A percentile compares a stretch with the other conserved stretches of the same genome.
Evolutionary conservation across 2,113 vertebrate genomes (phyloP).

Genomic region (Colinus virginianus): DNA sequence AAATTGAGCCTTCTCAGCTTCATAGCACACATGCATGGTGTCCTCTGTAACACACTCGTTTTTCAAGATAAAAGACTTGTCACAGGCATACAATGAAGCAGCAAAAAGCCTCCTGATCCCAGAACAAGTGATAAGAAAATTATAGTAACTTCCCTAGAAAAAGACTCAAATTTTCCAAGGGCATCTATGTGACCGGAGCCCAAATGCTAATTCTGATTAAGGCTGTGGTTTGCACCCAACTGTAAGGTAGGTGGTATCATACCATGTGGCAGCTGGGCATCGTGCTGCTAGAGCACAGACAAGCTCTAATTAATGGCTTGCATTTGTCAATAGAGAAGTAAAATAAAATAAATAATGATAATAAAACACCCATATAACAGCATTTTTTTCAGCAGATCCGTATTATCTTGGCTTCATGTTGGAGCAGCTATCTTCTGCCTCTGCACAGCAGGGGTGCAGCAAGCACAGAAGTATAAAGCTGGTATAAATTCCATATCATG

Average conservation of each 20-base stretch:
- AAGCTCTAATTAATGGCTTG: background rate
- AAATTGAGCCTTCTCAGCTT: background rate
- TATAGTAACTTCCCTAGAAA: background rate
- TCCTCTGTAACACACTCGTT: background rate
- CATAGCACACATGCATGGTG: background rate
- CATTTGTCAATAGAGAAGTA: slow-evolving; percentile 21
- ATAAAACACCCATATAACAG: background rate
- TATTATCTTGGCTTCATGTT: background rate
- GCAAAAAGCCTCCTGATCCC: background rate
- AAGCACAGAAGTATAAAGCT: slow-evolving; percentile 61
- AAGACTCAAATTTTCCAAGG: background rate
- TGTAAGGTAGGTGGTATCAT: background rate
- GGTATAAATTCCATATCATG: slow-evolving; percentile 66
- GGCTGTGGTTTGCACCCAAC: slow-evolving; percentile 36
- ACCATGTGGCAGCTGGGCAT: background rate
- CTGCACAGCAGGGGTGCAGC: slow-evolving; percentile 52
- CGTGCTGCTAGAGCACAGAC: background rate
- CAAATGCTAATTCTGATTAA: background rate
- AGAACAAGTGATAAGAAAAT: background rate
- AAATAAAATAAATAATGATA: background rate
- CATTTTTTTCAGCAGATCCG: background rate
- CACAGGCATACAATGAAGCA: background rate
- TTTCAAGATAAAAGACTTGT: background rate
- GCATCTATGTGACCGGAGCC: background rate
- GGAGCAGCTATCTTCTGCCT: slow-evolving; percentile 50